Evolutionary conservation across 2,797 vertebrate genomes (phyloP).

Genomic region (Dryobates pubescens): DNA sequence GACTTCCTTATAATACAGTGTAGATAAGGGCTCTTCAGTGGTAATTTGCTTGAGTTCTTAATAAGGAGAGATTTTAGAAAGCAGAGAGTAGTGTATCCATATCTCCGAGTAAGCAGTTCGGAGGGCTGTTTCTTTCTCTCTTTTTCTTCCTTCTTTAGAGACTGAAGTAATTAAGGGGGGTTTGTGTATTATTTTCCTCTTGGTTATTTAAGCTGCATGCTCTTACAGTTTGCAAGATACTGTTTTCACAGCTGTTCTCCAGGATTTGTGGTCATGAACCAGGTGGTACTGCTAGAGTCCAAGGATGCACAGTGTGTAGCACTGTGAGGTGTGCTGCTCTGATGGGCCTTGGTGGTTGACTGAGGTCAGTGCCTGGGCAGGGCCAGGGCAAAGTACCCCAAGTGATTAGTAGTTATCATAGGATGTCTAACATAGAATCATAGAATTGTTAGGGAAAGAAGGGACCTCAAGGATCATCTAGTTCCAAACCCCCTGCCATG

Average conservation of each 20-base stretch:
- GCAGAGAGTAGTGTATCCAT: not conserved
- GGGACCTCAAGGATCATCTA: too few species aligned
- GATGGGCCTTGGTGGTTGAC: fast-evolving
- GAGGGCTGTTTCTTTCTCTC: not conserved
- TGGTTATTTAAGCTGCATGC: not conserved
- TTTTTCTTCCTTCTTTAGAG: not conserved
- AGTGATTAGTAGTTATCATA: not conserved
- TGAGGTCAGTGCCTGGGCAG: fast-evolving
- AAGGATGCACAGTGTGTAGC: fast-evolving
- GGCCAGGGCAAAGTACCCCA: not conserved
- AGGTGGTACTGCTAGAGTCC: not conserved
- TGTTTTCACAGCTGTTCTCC: not conserved
- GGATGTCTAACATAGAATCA: not conserved
- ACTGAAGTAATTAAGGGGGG: not conserved
- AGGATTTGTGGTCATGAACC: not conserved
- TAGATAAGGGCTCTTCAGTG: constrained; percentile 59
- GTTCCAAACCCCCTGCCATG: too few species aligned
- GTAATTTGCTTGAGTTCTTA: constrained; percentile 54
- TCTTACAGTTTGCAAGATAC: not conserved
- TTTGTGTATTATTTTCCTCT: not conserved
- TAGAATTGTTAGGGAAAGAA: too few species aligned
- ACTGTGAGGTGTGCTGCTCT: not conserved
- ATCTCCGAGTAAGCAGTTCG: not conserved
- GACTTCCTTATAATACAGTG: not conserved
- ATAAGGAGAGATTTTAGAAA: constrained; percentile 40